A percentile compares a stretch with the other conserved stretches of the same genome.
Conservation (phyloP, 2,797 vertebrate genomes). For the Acanthopagrus latus region DNA sequence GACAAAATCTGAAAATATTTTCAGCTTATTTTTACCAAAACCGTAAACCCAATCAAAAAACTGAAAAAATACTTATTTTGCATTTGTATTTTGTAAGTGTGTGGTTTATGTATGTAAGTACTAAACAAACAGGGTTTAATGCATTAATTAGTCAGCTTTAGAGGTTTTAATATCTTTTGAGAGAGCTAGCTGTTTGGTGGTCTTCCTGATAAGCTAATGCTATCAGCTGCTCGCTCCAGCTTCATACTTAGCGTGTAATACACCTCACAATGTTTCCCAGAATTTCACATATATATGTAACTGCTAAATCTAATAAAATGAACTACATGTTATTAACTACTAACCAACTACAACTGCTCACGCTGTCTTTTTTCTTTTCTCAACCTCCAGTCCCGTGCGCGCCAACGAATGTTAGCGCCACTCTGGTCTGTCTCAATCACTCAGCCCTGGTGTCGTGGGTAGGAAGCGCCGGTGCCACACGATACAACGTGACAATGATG, state of each 20-base stretch:
- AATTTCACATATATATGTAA: too few relatives aligned
- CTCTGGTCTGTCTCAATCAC: conserved; percentile 71
- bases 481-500: conserved; percentile 73
- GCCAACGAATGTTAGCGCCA: conserved; percentile 75
- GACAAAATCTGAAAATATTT: too few relatives aligned
- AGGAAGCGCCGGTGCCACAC: conserved; percentile 59
- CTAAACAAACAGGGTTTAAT: background rate
- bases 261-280: too few relatives aligned
- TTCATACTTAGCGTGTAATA: background rate
- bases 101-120: too few relatives aligned
- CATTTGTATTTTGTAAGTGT: too few relatives aligned
- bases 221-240: background rate
- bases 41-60: too few relatives aligned
- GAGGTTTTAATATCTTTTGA: background rate
- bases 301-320: too few relatives aligned
- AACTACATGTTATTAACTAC: too few relatives aligned
- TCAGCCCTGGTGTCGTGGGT: conserved; percentile 81
- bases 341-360: background rate
- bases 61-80: too few relatives aligned
- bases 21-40: too few relatives aligned
- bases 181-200: background rate
- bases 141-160: background rate
- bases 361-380: background rate
- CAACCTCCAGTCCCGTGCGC: conserved; percentile 77
- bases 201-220: background rate